Evolutionary conservation across 2,888 invertebrate species (phyloP), one percentile per base, ranked within the genome.

Genomic region (Nymphalis polychloros): DNA sequence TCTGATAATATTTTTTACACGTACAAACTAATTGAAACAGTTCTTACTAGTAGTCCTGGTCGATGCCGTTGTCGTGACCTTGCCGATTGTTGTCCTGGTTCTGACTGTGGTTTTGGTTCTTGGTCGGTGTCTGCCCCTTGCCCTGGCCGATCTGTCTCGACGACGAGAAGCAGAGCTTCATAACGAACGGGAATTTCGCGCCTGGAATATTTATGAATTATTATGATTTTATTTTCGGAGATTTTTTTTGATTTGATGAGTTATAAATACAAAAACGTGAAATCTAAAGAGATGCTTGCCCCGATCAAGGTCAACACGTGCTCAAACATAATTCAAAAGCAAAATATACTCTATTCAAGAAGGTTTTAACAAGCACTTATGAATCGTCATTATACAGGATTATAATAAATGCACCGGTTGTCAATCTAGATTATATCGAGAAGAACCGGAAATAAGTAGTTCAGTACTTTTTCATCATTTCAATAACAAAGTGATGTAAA

Each of bases 131-230:
- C 63, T 78, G 92, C 2, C 95, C 86, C 75, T 94, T 88, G 53
- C 86, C 89, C 73, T 92, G 92, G 0, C 92, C 92, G 77, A 93
- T 93, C 77, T 92, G 91, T 65, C 93, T 89, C 61, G 93, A 92
- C 64, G 98, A 97, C 23, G 98, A 98, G 94, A 99, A 99, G 87
- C 99, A 99, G 79, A 99, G 94, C 93, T 99, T 99, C 96, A 99
- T 97, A 82, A 98, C 97, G 94, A 98, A 99, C 77, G 99, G 99
- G 92, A 98, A 98, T 93, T 98, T 98, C 77, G 98, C 98, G 89
- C 96, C 98, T 98, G 94, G 17, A 95, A 55, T 50, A 4, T 19
- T 20, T 50, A 13, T 94, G 77, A 77, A 68, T 73, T 60, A 50
- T 53, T 72, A 67, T 41, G 20, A 27, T 64, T n/a, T n/a, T 55